These are phyloP conservation scores for Epirrita christyi DNA, from an alignment of 2,888 invertebrate genomes.

Conservation along the genomic window DNA sequence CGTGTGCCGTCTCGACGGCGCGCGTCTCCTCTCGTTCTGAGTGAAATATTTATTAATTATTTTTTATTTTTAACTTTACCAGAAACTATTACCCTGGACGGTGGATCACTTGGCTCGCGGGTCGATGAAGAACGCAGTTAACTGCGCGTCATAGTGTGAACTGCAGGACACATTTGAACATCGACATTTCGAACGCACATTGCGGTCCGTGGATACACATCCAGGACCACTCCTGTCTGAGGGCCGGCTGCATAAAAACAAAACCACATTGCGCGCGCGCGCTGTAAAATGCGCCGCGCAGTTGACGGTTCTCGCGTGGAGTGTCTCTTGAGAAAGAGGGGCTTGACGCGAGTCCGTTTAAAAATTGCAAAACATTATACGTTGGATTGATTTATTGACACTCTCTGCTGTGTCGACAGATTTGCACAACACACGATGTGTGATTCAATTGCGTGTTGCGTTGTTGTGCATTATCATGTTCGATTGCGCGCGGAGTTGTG, in stretches of 20 bases:
- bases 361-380: background rate
- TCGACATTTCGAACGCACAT: slow-evolving; percentile 25
- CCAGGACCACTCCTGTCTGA: slow-evolving; percentile 22
- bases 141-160: slow-evolving; percentile 17
- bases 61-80: too few relatives aligned
- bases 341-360: slow-evolving; percentile 10
- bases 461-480: too few relatives aligned
- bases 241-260: slow-evolving; percentile 12
- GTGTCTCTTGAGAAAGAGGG: too few relatives aligned
- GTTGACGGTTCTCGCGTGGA: slow-evolving; percentile 5
- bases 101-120: slow-evolving; percentile 16
- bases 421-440: too few relatives aligned
- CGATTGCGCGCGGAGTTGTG: too few relatives aligned
- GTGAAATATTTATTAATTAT: too few relatives aligned
- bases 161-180: slow-evolving; percentile 16
- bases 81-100: slow-evolving; percentile 5
- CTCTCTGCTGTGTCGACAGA: too few relatives aligned
- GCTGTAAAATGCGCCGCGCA: too few relatives aligned
- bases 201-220: slow-evolving; percentile 13
- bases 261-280: slow-evolving; percentile 6
- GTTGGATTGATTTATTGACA: too few relatives aligned
- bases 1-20: too few relatives aligned
- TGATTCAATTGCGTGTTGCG: too few relatives aligned
- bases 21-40: too few relatives aligned
- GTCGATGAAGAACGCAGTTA: slow-evolving; percentile 22